A percentile compares a stretch with the other conserved stretches of the same genome.
Conservation (phyloP, 2,888 invertebrate genomes). For the Protonemura montana region DNA sequence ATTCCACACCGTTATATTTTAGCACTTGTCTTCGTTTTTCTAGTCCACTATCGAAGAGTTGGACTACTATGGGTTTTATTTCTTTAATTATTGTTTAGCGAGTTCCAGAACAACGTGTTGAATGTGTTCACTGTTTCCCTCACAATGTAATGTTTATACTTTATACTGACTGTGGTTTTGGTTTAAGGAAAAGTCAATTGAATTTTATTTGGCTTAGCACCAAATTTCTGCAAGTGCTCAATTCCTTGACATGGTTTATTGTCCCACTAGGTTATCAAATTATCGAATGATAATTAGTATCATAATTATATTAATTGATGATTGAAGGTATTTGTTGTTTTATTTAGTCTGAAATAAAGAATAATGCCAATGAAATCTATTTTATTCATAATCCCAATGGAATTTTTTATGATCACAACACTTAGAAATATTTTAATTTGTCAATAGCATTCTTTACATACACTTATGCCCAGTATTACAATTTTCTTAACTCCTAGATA, state of each 20-base stretch:
- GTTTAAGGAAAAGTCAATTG: neutral
- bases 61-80: neutral
- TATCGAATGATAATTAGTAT: neutral
- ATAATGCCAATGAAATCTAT: neutral
- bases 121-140: no score
- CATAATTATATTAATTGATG: neutral
- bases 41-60: neutral
- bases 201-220: neutral
- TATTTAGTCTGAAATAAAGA: neutral
- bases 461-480: no score
- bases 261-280: neutral
- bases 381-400: neutral
- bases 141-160: no score
- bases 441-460: neutral
- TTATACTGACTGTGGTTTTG: neutral
- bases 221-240: neutral
- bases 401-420: neutral
- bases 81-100: neutral
- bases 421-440: neutral
- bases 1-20: neutral
- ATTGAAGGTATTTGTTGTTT: neutral
- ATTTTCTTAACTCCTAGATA: no score
- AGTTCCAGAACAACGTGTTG: neutral
- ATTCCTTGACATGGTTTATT: neutral
- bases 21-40: neutral